phyloP scores from a whole-genome alignment of 2,113 vertebrate species.

The Redunca redunca region DNA sequence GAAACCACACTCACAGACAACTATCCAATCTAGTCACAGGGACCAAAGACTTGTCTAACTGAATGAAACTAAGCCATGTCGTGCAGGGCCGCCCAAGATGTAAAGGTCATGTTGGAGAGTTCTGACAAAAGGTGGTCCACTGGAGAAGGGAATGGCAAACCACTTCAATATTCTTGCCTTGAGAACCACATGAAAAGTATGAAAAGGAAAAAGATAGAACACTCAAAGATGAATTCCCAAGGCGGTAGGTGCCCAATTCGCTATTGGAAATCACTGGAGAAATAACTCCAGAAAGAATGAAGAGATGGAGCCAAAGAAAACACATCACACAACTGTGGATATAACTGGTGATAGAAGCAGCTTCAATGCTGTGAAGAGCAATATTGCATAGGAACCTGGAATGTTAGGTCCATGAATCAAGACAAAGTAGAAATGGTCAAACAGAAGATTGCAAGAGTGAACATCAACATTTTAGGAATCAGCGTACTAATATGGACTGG shows the following conservation, averaged over 20 bases:
- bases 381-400: neutral
- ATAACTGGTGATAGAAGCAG: neutral
- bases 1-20: neutral
- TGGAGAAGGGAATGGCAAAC: neutral
- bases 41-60: neutral
- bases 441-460: no score
- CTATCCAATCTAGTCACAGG: neutral
- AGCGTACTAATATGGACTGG: no score
- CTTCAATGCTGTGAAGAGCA: neutral
- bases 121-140: neutral
- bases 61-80: neutral
- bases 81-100: neutral
- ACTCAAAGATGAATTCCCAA: neutral
- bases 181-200: neutral
- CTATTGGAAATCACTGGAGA: neutral
- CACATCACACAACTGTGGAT: neutral
- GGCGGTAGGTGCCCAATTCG: rapidly evolving
- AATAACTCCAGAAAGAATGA: neutral
- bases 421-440: no score
- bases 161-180: neutral
- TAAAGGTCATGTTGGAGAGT: neutral
- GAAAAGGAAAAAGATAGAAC: neutral
- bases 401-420: no score
- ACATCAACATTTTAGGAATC: no score
- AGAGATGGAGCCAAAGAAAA: neutral